Evolutionary conservation across 2,888 invertebrate genomes (phyloP), one percentile per base, ranked within the genome.

Genomic region (Aporophyla lueneburgensis): DNA sequence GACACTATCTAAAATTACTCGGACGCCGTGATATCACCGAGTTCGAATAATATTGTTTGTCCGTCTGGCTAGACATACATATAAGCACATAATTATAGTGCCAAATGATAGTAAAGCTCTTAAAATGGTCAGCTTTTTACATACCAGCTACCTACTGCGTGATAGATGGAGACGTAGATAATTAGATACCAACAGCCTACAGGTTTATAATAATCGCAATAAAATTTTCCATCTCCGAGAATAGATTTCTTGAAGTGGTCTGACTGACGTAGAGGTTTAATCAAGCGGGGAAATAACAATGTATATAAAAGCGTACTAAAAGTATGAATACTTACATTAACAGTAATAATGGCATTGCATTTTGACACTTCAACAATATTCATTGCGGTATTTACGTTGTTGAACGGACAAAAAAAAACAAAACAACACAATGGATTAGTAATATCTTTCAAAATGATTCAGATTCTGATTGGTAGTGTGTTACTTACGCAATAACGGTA

Each of bases 1-100:
- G 78, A 66, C 33, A 54, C 46, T 46, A 33, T 63, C 46, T 53
- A 33, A 46, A 40, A 63, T 77, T n/a, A 63, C 53, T 53, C 33
- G 43, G 27, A 27, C 19, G 4, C 33, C 78, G 65, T 75, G 53
- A 56, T 40, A 46, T 74, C 53, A 53, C n/a, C 19, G 40, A 63
- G 27, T 46, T 65, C 33, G 21, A 78, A 61, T 21, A 40, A 43
- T 14, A 27, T 76, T 51, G 6, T 24, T 75, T 5, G 59, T 27
- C 21, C 40, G 6, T 46, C 40, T 40, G 5, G 14, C n/a, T n/a
- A n/a, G n/a, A n/a, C n/a, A n/a, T 24, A 40, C n/a, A 5, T 51
- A 2, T 33, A 59, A 19, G 40, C 21, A 66, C 27, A 16, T 46
- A 71, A 27, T 7, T 53, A 53, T n/a, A 46, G 16, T 27, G 43